Base-by-base conservation (phyloP, 2,113 vertebrate genomes). In the Aspidoscelis tigris region DNA sequence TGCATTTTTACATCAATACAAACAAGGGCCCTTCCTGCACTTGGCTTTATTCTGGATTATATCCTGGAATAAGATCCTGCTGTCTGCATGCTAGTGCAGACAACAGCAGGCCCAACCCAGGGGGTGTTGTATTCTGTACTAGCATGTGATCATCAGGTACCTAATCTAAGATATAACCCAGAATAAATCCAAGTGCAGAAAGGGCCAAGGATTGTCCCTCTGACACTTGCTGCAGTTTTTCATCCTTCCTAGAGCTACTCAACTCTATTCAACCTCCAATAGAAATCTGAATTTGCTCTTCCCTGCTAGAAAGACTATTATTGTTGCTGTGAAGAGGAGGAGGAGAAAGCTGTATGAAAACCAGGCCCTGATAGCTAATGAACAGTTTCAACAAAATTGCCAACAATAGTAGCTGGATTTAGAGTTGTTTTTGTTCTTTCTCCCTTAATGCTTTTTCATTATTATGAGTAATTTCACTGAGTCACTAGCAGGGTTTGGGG, bases 391-490 rank as follows among this genome's bases (percentile, higher is more conserved):
- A 16, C 73, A 85, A 86, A 70, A 0, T 1, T 86, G 21, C 4
- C 1, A 1, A 33, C 90, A 88, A 58, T 72, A 43, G 65, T 10
- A 2, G 8, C 1, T 24, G n/a, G 65, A 71, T 7, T 84, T 86
- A 77, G 7, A n/a, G 12, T 61, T 83, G n/a, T 2, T 44, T 64
- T 66, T 79, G 58, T 18, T 86, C 26, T 69, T 26, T 53, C 24
- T 81, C 84, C 39, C 41, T 72, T 79, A 47, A 41, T 61, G 43
- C 33, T 39, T 73, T 64, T 47, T 73, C 69, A 65, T 66, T 71
- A 64, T 18, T 73, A 43, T 84, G 83, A 91, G 72, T 78, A 83
- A 86, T 88, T 69, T 86, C 39, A 78, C 44, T 88, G 82, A 91
- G 90, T 90, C 81, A 90, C 41, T 84, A 7, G 64, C 55, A 84